A percentile compares a stretch with the other conserved stretches of the same genome.
Evolutionary conservation across 2,113 vertebrate species (phyloP).

Genomic region (Odobenus rosmarus): DNA sequence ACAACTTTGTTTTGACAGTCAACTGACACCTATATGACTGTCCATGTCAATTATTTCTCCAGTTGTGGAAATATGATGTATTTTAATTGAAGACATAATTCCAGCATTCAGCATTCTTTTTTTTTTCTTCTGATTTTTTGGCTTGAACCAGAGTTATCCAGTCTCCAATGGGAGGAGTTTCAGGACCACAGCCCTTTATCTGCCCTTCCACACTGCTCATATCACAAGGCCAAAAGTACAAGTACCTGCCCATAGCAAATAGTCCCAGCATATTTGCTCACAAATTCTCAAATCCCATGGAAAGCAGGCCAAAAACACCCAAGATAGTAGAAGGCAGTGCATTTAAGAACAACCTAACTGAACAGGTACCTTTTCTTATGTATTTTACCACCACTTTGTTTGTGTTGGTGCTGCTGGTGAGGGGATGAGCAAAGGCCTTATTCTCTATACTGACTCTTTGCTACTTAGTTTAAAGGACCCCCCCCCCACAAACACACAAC

Average conservation of each 20-base stretch:
- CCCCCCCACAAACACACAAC: background rate
- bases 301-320: background rate
- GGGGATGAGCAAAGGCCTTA: background rate
- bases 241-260: slow-evolving; percentile 14
- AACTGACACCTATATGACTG: background rate
- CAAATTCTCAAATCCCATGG: background rate
- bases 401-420: background rate
- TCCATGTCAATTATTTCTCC: background rate
- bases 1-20: background rate
- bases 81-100: slow-evolving; percentile 44
- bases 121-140: background rate
- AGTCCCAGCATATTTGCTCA: background rate
- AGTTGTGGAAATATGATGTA: background rate
- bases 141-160: background rate
- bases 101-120: background rate
- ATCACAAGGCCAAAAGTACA: slow-evolving; percentile 42
- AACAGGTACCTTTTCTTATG: background rate
- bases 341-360: slow-evolving; percentile 25
- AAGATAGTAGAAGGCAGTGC: background rate
- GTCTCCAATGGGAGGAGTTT: background rate
- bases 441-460: background rate
- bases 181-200: background rate
- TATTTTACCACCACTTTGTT: background rate
- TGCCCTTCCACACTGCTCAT: background rate
- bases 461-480: background rate